Percentiles rank a stretch among this genome's conserved stretches.
These are phyloP conservation scores for Centroberyx gerrardi DNA, from an alignment of 2,797 vertebrate species.

Conservation along the genomic window DNA sequence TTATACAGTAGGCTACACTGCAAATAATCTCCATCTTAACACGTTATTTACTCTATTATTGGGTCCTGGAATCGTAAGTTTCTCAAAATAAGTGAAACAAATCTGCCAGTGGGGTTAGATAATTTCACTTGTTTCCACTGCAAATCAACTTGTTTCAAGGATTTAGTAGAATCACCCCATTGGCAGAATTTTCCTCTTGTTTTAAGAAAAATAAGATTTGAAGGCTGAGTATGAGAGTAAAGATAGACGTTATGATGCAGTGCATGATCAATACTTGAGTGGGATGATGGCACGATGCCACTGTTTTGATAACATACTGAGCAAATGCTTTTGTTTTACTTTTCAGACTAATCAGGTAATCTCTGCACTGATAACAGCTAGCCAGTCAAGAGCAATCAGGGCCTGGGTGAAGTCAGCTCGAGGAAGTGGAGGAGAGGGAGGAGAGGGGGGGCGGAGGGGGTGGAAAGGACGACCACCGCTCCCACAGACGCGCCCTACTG, in stretches of 20 bases:
- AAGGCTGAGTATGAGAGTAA: too few species aligned
- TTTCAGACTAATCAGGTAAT: constrained; percentile 11
- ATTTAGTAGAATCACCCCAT: too few species aligned
- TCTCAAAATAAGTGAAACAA: too few species aligned
- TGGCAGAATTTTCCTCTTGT: too few species aligned
- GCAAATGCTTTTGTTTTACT: neutral
- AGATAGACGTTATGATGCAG: too few species aligned
- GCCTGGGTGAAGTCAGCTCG: constrained; percentile 12
- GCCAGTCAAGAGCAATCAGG: constrained; percentile 14
- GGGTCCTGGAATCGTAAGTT: too few species aligned
- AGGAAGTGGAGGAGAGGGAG: neutral
- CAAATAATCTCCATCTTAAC: too few species aligned
- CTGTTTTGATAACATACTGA: constrained; percentile 36
- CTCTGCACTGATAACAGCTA: neutral
- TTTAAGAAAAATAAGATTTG: too few species aligned
- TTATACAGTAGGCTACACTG: constrained; percentile 1
- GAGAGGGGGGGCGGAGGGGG: neutral
- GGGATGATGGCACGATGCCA: constrained; percentile 27
- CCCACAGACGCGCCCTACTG: constrained; percentile 48
- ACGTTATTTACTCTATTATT: too few species aligned
- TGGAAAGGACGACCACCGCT: neutral
- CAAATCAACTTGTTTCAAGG: too few species aligned
- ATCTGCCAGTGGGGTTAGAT: too few species aligned
- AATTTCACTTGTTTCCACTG: too few species aligned
- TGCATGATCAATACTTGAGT: constrained; percentile 31